These are phyloP conservation scores for Rhizomys pruinosus DNA, from an alignment of 2,113 vertebrate genomes.

Conservation along the genomic window DNA sequence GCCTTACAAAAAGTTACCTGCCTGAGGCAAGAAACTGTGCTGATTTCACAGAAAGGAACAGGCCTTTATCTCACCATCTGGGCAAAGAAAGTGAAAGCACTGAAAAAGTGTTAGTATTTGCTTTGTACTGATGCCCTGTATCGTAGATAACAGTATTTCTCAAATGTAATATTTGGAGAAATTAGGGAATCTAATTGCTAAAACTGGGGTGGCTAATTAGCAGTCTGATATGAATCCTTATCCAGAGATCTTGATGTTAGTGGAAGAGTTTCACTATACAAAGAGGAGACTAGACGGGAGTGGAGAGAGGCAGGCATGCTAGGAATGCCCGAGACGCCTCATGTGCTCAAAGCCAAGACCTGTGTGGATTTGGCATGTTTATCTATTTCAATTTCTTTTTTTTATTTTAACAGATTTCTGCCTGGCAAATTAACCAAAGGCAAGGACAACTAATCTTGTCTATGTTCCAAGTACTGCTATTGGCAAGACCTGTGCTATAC, in stretches of 20 bases:
- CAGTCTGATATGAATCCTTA: conserved; percentile 2
- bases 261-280: not conserved
- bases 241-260: not conserved
- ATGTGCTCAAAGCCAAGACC: not conserved
- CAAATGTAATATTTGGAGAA: not conserved
- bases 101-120: conserved; percentile 54
- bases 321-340: not conserved
- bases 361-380: not conserved
- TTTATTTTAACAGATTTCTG: conserved; percentile 66
- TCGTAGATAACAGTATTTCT: conserved; percentile 24
- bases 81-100: conserved; percentile 42
- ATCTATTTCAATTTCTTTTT: conserved; percentile 23
- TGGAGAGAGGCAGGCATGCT: not conserved
- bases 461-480: not conserved
- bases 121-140: not conserved
- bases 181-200: conserved; percentile 17
- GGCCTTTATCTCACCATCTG: conserved; percentile 55
- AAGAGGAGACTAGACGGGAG: not conserved
- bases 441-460: not conserved
- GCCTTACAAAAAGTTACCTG: conserved; percentile 66
- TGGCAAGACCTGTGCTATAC: not conserved
- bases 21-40: conserved; percentile 55
- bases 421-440: conserved; percentile 1
- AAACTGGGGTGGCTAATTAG: conserved; percentile 32
- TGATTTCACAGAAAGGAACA: conserved; percentile 33